phyloP scores from a whole-genome alignment of 2,797 vertebrate genomes.

The Typhlichthys subterraneus region DNA sequence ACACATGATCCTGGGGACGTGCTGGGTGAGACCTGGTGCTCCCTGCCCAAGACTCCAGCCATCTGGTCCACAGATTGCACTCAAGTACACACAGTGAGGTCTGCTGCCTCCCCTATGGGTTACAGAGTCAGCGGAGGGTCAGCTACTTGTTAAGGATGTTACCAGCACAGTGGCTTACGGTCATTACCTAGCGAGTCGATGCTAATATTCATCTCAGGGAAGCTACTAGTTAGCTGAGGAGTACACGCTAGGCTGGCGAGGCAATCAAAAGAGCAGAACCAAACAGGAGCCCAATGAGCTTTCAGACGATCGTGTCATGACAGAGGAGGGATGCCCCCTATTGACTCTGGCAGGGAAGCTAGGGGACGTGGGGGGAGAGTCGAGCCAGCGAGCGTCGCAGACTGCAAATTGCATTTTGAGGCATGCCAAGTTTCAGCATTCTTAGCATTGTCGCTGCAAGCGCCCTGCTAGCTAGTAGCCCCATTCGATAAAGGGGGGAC shows the following conservation, averaged over 20 bases:
- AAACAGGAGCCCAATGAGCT: constrained; percentile 91
- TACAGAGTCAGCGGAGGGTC: constrained; percentile 85
- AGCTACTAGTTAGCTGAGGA: constrained; percentile 35
- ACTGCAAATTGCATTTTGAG: constrained; percentile 93
- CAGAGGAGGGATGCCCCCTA: constrained; percentile 99
- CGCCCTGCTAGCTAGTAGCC: constrained; percentile 80
- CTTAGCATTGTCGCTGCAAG: constrained; percentile 89
- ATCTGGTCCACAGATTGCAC: constrained; percentile 89
- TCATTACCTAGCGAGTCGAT: constrained; percentile 48
- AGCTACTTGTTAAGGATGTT: constrained; percentile 76
- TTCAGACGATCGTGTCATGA: constrained; percentile 96
- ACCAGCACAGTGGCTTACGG: constrained; percentile 46
- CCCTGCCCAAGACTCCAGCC: constrained; percentile 84
- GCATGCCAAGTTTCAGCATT: constrained; percentile 84
- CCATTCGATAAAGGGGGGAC: constrained; percentile 80
- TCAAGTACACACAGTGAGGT: constrained; percentile 76
- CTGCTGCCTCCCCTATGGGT: constrained; percentile 85
- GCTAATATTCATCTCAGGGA: constrained; percentile 31
- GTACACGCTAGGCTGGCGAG: neutral
- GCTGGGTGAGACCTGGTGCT: constrained; percentile 83
- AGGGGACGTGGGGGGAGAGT: constrained; percentile 78
- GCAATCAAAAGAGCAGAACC: constrained; percentile 80
- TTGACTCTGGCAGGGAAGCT: constrained; percentile 95
- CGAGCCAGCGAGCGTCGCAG: constrained; percentile 84
- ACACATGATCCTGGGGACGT: constrained; percentile 69